Evolutionary conservation across 2,797 vertebrate genomes (phyloP).

Genomic region (Aeoliscus strigatus): DNA sequence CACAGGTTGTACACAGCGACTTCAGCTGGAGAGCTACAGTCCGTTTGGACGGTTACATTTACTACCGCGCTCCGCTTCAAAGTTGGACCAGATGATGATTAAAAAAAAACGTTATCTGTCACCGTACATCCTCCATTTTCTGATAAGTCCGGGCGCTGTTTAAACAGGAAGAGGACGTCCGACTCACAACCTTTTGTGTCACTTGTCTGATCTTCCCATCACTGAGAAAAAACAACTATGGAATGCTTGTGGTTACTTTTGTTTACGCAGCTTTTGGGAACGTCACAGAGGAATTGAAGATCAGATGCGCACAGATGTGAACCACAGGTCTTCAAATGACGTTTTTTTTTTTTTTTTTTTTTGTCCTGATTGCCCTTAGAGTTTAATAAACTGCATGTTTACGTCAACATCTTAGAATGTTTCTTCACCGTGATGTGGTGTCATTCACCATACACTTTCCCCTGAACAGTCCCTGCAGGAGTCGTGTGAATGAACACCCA

Average conservation of each 20-base stretch:
- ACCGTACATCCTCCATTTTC: constrained; percentile 39
- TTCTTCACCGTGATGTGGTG: no score
- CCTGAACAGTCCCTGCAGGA: no score
- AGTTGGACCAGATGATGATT: constrained; percentile 23
- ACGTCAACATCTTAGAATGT: no score
- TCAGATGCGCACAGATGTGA: constrained; percentile 22
- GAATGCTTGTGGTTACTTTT: constrained; percentile 56
- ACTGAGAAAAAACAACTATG: constrained; percentile 39
- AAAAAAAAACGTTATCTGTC: constrained; percentile 35
- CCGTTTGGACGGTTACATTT: constrained; percentile 20
- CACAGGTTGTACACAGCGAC: constrained; percentile 9
- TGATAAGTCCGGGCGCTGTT: constrained; percentile 39
- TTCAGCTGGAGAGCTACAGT: constrained; percentile 23
- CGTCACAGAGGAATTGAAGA: constrained; percentile 21
- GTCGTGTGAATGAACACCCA: no score
- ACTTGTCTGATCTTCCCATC: constrained; percentile 55
- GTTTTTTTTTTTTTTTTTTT: no score
- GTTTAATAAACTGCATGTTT: no score
- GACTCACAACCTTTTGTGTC: constrained; percentile 56
- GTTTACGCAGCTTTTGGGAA: constrained; percentile 37
- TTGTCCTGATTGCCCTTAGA: no score
- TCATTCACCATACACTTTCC: no score
- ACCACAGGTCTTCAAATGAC: no score
- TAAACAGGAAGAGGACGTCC: constrained; percentile 70
- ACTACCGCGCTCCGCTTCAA: constrained; percentile 26